phyloP scores from a whole-genome alignment of 35 echinoderm and acorn worm species.

The Hemicentrotus pulcherrimus region DNA sequence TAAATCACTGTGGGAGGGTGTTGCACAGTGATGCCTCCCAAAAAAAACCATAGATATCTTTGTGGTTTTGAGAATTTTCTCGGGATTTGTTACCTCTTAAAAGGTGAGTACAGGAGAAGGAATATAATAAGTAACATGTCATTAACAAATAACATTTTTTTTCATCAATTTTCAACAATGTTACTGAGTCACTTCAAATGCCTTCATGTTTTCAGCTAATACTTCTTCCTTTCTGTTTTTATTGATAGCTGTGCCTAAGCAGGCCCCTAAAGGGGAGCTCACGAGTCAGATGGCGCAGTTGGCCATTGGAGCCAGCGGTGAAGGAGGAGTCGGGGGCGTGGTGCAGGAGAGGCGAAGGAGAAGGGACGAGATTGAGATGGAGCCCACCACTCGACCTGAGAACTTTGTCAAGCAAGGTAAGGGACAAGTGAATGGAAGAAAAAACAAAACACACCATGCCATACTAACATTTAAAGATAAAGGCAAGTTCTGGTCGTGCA shows the following conservation, averaged over 20 bases:
- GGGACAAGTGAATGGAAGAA: background rate
- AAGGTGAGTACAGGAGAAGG: too few species aligned
- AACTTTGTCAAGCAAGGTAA: slow-evolving; percentile 67
- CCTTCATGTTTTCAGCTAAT: background rate
- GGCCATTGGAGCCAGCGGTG: slow-evolving; percentile 48
- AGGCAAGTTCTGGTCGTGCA: too few species aligned
- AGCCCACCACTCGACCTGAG: slow-evolving; percentile 55
- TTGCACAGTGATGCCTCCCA: too few species aligned
- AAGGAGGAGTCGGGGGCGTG: slow-evolving; percentile 51
- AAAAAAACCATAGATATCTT: too few species aligned
- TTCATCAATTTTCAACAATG: too few species aligned
- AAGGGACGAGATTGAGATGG: background rate
- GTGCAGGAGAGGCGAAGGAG: slow-evolving; percentile 24
- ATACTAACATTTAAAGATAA: background rate
- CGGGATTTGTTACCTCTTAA: too few species aligned
- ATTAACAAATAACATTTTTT: too few species aligned
- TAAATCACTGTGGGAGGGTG: too few species aligned
- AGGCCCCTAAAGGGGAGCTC: slow-evolving; percentile 48
- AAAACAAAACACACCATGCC: background rate
- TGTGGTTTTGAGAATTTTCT: too few species aligned
- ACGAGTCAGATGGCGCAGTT: slow-evolving; percentile 62
- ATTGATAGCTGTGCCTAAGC: background rate
- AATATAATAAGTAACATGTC: too few species aligned
- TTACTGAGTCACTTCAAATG: too few species aligned
- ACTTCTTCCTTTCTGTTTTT: background rate